Conservation (phyloP, 1,140 invertebrate species). For the Scylla paramamosain region DNA sequence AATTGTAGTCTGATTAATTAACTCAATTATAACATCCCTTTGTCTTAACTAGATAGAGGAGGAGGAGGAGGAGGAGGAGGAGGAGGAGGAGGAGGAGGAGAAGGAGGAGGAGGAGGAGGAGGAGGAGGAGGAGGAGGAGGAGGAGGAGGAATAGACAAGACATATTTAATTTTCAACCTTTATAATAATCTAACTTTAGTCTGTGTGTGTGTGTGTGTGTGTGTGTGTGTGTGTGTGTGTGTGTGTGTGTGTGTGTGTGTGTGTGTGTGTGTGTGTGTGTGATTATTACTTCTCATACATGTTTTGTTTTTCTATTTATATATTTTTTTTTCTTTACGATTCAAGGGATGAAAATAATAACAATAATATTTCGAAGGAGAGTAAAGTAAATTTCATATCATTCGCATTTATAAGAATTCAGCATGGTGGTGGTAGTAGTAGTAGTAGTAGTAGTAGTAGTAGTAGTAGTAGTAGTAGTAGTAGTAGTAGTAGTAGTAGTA, state of each 20-base stretch:
- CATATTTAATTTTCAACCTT: background rate
- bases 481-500: background rate
- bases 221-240: background rate
- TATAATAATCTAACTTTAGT: background rate
- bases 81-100: background rate
- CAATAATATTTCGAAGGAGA: too few relatives aligned
- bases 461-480: background rate
- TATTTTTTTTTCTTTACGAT: too few relatives aligned
- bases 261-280: background rate
- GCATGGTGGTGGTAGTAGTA: too few relatives aligned
- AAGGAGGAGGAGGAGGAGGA: slow-evolving; percentile 33
- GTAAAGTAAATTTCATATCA: too few relatives aligned
- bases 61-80: background rate
- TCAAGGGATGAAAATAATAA: too few relatives aligned
- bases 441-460: too few relatives aligned
- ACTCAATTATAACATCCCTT: background rate
- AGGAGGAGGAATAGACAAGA: background rate
- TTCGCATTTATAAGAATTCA: too few relatives aligned
- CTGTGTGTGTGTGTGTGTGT: background rate
- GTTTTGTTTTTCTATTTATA: too few relatives aligned
- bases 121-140: slow-evolving; percentile 24
- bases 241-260: background rate
- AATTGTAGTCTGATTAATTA: background rate
- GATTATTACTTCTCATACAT: too few relatives aligned
- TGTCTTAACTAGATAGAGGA: background rate